These are phyloP conservation scores for Butorides virescens DNA, from an alignment of 2,113 vertebrate genomes.

Conservation along the genomic window DNA sequence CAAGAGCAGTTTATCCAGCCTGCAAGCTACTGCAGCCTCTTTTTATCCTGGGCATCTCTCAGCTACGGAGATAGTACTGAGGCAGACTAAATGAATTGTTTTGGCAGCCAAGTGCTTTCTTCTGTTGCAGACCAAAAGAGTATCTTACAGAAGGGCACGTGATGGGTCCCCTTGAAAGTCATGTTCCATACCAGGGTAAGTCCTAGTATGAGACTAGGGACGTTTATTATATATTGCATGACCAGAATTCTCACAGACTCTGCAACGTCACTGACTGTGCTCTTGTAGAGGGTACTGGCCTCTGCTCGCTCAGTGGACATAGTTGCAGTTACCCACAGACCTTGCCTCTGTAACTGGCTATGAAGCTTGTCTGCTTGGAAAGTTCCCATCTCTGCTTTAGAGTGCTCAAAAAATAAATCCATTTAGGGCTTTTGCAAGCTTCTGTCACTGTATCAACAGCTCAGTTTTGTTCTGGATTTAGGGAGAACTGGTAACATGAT, in stretches of 20 bases:
- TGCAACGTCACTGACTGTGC: not conserved
- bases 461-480: not conserved
- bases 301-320: rapidly evolving
- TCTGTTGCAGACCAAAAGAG: not conserved
- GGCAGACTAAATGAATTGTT: not conserved
- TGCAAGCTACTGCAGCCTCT: not conserved
- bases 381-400: not conserved
- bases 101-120: not conserved
- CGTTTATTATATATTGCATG: not conserved
- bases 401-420: not conserved
- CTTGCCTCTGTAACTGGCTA: not conserved
- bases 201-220: not conserved
- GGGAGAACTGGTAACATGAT: not conserved
- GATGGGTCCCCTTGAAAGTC: not conserved
- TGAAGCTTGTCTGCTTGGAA: not conserved
- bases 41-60: not conserved
- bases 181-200: not conserved
- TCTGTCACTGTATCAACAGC: not conserved
- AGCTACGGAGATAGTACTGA: not conserved
- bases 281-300: not conserved
- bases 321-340: not conserved
- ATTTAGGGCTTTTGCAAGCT: not conserved
- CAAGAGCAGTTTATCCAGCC: not conserved
- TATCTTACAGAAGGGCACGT: not conserved
- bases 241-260: not conserved